Evolutionary conservation across 2,797 vertebrate species (phyloP), one percentile per base, ranked within the genome.

Genomic region (Hozukius guyotensis): DNA sequence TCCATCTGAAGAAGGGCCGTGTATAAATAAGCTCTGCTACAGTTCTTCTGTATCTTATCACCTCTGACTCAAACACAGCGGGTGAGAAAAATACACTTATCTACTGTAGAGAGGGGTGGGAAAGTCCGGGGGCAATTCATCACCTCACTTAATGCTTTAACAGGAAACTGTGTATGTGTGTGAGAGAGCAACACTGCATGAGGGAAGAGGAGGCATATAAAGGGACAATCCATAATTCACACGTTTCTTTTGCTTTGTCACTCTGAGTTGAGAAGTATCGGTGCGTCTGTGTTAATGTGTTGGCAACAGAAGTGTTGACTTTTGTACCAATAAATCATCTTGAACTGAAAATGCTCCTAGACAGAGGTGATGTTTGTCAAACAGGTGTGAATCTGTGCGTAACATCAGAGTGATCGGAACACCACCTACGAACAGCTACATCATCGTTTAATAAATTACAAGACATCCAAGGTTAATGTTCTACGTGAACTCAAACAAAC

Each of bases 41-140:
- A 31, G 53, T 32, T 16, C 7, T 46, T 69, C 56, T 20, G 14
- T 49, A 31, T 79, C 83, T 88, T 87, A 93, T 91, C 88, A 81
- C 64, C 70, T 76, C 53, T 27, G 53, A 77, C 78, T 83, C 76
- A 90, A 88, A 89, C 84, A 87, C n/a, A 76, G 75, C 8, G 34
- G 36, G 75, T 81, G 79, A 83, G 79, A 80, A 72, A 84, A 83
- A 82, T 14, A 71, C 64, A 65, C 80, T 32, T 64, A 59, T 34
- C 46, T 20, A 31, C 14, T 52, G 49, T 49, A 52, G 20, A 38
- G 20, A 78, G 36, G 59, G 53, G 14, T 91, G 86, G 90, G 86
- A 90, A 88, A 81, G 83, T 32, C 38, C 32, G 11, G 6, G 38
- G 53, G 42, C 72, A 77, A 92, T 93, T 83, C 42, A 93, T 95